Conservation (phyloP, 53 echinoderm and acorn worm genomes). For the Holothuria leucospilota region DNA sequence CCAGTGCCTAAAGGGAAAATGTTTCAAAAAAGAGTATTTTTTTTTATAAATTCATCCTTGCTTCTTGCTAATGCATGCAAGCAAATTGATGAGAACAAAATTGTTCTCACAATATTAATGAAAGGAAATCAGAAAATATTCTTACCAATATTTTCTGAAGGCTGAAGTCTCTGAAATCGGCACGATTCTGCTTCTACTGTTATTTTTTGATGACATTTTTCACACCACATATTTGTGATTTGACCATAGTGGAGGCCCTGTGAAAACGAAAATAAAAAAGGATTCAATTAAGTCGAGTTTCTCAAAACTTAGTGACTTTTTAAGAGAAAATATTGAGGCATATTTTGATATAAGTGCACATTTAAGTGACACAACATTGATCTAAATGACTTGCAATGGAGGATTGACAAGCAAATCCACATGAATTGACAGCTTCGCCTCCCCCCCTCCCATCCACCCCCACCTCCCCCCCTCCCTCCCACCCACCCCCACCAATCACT, state of each 20-base stretch:
- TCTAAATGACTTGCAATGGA: too few species aligned
- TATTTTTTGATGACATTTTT: constrained; percentile 86
- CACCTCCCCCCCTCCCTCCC: too few species aligned
- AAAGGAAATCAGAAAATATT: not conserved
- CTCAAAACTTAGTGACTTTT: too few species aligned
- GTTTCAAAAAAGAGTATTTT: constrained; percentile 11
- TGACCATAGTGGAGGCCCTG: constrained; percentile 92
- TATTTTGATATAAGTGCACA: too few species aligned
- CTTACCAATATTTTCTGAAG: constrained; percentile 75
- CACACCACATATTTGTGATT: constrained; percentile 71
- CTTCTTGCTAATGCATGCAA: not conserved
- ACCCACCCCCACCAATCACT: too few species aligned
- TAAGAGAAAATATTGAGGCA: too few species aligned
- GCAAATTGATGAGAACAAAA: not conserved
- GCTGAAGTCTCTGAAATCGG: constrained; percentile 70
- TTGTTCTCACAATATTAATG: not conserved
- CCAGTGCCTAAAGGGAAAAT: constrained; percentile 39
- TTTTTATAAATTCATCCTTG: not conserved
- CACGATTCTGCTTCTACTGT: constrained; percentile 62
- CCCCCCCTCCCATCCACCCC: too few species aligned
- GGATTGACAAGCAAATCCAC: too few species aligned
- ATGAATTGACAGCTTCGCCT: too few species aligned
- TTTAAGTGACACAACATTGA: too few species aligned
- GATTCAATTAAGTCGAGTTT: not conserved
- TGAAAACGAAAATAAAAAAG: not conserved